Evolutionary conservation across 2,888 invertebrate genomes (phyloP).

Genomic region (Malthinus flaveolus): DNA sequence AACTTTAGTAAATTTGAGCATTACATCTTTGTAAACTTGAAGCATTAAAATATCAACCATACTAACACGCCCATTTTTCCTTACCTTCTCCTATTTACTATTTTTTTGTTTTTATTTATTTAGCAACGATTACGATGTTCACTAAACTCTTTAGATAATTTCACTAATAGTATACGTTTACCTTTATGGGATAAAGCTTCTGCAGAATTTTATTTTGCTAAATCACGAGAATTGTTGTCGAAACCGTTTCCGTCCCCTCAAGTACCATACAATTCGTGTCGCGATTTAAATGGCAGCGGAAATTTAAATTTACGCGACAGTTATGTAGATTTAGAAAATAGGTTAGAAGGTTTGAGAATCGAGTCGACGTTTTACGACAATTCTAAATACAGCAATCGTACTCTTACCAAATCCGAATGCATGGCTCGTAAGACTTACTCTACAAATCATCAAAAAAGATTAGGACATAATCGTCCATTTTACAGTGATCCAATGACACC

Average conservation of each 20-base stretch:
- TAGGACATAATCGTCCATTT: constrained; percentile 41
- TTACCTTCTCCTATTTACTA: background rate
- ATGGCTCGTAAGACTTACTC: constrained; percentile 52
- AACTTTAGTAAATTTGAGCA: background rate
- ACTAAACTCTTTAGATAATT: constrained; percentile 58
- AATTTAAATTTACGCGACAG: constrained; percentile 20
- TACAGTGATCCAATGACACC: constrained; percentile 38
- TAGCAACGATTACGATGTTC: constrained; percentile 57
- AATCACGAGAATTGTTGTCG: constrained; percentile 69
- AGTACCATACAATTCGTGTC: constrained; percentile 49
- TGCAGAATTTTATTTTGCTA: constrained; percentile 73
- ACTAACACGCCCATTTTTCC: background rate
- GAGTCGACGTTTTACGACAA: constrained; percentile 41
- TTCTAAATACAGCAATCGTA: constrained; percentile 46
- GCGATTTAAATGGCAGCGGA: constrained; percentile 43
- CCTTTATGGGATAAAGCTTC: constrained; percentile 75
- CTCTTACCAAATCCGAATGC: constrained; percentile 53
- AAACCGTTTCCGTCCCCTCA: constrained; percentile 57
- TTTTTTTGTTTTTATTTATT: constrained; percentile 33
- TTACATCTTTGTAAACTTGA: background rate
- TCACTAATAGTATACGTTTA: constrained; percentile 57
- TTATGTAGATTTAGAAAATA: constrained; percentile 39
- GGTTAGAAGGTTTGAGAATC: constrained; percentile 45
- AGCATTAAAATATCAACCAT: background rate
- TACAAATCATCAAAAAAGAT: constrained; percentile 38